These are phyloP conservation scores for Sander vitreus DNA, from an alignment of 2,113 vertebrate genomes.

Conservation along the genomic window DNA sequence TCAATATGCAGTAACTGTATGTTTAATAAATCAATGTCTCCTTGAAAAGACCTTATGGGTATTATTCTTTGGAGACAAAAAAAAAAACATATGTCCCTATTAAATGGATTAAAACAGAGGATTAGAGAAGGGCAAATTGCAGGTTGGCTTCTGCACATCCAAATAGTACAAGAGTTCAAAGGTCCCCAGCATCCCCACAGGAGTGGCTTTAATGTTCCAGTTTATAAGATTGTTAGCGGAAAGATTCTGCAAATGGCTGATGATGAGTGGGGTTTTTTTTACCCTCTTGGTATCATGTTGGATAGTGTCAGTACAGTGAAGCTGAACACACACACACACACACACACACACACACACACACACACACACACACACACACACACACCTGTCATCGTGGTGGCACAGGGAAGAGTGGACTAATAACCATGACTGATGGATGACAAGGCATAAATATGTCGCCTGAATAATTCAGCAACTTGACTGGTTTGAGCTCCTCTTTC, in stretches of 20 bases:
- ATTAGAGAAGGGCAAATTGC: not conserved
- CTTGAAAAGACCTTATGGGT: not conserved
- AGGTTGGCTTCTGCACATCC: not conserved
- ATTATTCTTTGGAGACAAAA: no score
- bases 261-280: constrained; percentile 10
- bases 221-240: not conserved
- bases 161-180: constrained; percentile 24
- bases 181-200: not conserved
- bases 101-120: not conserved
- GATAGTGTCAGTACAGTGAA: not conserved
- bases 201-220: not conserved
- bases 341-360: no score
- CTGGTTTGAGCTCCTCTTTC: constrained; percentile 24
- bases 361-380: constrained; percentile 1
- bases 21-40: not conserved
- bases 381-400: not conserved
- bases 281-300: constrained; percentile 16
- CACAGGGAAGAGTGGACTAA: not conserved
- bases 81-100: not conserved
- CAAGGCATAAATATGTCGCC: constrained; percentile 46
- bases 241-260: constrained; percentile 16
- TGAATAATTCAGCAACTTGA: constrained; percentile 61
- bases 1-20: not conserved
- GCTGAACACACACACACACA: not conserved
- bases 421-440: constrained; percentile 45